Percentiles rank a stretch among this genome's conserved stretches.
Conservation (phyloP, 1,140 invertebrate species). For the Apis laboriosa region DNA sequence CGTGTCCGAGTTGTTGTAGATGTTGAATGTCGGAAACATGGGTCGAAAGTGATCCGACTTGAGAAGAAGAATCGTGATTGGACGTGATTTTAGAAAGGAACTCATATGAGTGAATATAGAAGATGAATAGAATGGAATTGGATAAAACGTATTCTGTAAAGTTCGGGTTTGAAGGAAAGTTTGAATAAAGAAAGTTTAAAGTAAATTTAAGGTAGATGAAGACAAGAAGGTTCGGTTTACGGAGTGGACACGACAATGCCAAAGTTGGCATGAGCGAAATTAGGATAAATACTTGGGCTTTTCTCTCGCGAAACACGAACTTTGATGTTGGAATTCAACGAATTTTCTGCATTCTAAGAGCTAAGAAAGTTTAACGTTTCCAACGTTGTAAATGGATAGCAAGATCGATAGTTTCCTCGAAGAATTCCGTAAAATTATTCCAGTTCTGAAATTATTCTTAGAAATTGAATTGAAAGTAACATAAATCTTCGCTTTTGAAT, state of each 20-base stretch:
- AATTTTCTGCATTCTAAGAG: background rate
- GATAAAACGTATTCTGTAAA: background rate
- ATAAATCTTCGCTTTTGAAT: background rate
- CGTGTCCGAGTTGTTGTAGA: too few species aligned
- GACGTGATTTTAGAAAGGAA: background rate
- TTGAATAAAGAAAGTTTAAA: background rate
- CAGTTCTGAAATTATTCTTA: background rate
- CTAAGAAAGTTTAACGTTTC: background rate
- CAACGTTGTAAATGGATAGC: background rate
- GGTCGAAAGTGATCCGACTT: too few species aligned
- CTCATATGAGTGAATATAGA: background rate
- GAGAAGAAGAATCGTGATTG: background rate
- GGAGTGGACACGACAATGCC: background rate
- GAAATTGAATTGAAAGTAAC: too few species aligned
- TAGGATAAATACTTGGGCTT: background rate
- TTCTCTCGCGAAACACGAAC: background rate
- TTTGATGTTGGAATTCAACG: background rate
- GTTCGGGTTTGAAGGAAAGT: background rate
- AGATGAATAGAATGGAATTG: background rate
- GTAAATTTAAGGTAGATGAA: background rate
- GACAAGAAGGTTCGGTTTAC: constrained; percentile 3
- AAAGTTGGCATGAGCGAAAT: constrained; percentile 2
- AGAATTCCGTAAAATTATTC: background rate
- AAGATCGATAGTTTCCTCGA: background rate
- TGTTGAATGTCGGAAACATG: too few species aligned